These are phyloP conservation scores for Porites lobata DNA, from an alignment of 92 coral and sea anemone species.

Conservation along the genomic window DNA sequence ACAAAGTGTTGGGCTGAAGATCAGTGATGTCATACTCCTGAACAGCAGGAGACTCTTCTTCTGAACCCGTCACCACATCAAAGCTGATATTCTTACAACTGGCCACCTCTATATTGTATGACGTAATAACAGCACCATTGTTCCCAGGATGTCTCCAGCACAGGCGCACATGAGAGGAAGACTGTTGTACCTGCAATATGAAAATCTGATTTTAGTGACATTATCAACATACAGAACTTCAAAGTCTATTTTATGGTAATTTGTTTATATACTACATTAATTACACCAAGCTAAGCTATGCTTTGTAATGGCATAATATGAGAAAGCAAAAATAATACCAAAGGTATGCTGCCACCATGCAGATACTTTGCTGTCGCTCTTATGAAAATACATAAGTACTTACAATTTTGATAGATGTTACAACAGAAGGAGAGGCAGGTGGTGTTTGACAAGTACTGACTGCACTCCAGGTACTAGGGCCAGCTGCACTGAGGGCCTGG, in stretches of 20 bases:
- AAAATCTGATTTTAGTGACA: neutral
- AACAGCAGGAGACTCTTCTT: constrained; percentile 45
- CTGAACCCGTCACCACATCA: constrained; percentile 66
- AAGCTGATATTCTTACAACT: constrained; percentile 83
- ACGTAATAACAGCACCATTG: constrained; percentile 91
- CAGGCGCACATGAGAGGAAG: constrained; percentile 84
- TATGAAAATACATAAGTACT: neutral
- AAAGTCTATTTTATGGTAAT: too few relatives aligned
- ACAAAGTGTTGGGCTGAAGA: constrained; percentile 85
- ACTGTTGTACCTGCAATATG: constrained; percentile 75
- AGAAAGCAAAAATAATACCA: too few relatives aligned
- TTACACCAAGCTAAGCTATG: too few relatives aligned
- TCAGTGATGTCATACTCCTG: constrained; percentile 85
- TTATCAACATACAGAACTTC: neutral
- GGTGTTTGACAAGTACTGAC: constrained; percentile 96
- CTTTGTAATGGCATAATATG: too few relatives aligned
- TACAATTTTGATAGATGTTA: constrained; percentile 92
- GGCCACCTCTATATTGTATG: constrained; percentile 91
- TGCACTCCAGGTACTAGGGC: constrained; percentile 91
- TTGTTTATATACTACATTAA: too few relatives aligned
- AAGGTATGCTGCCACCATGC: neutral
- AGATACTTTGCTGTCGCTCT: too few relatives aligned
- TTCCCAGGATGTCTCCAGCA: constrained; percentile 90
- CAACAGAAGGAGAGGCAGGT: constrained; percentile 96
- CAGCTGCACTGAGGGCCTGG: constrained; percentile 95